Conservation (phyloP, 2,113 vertebrate species). For the Acrocephalus arundinaceus region DNA sequence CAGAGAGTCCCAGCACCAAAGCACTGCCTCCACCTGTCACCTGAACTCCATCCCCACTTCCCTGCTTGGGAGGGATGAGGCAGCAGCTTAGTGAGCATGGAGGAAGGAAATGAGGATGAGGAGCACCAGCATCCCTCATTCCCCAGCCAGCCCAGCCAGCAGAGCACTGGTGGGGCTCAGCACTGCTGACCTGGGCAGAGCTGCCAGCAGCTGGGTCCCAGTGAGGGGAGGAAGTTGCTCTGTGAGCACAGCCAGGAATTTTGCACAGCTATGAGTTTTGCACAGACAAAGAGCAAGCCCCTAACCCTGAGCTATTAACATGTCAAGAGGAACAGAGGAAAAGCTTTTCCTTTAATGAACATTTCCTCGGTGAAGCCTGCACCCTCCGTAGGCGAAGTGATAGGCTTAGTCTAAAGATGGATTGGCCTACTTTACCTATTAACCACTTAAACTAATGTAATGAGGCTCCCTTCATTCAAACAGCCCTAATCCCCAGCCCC, state of each 20-base stretch:
- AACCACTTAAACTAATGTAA: conserved; percentile 69
- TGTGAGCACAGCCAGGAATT: neutral
- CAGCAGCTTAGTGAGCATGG: neutral
- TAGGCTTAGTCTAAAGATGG: conserved; percentile 70
- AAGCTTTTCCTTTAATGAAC: conserved; percentile 58
- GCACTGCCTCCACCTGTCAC: neutral
- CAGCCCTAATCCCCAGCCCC: conserved; percentile 9
- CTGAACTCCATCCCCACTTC: neutral
- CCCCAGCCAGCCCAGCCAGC: neutral
- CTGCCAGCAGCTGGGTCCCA: neutral
- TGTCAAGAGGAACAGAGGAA: conserved; percentile 2
- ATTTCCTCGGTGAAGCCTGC: conserved; percentile 2
- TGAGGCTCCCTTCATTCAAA: neutral
- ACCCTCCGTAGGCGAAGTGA: conserved; percentile 25
- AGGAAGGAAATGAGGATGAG: neutral
- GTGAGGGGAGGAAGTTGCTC: neutral
- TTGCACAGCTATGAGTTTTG: neutral
- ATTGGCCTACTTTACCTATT: conserved; percentile 77
- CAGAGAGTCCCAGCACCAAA: neutral
- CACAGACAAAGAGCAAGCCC: neutral
- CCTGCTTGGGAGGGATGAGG: neutral
- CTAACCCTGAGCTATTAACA: conserved; percentile 25
- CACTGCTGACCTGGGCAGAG: neutral
- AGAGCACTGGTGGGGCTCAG: neutral
- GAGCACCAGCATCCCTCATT: neutral